Evolutionary conservation across 2,797 vertebrate genomes (phyloP).

Genomic region (Enteromius afrohamiltoni): DNA sequence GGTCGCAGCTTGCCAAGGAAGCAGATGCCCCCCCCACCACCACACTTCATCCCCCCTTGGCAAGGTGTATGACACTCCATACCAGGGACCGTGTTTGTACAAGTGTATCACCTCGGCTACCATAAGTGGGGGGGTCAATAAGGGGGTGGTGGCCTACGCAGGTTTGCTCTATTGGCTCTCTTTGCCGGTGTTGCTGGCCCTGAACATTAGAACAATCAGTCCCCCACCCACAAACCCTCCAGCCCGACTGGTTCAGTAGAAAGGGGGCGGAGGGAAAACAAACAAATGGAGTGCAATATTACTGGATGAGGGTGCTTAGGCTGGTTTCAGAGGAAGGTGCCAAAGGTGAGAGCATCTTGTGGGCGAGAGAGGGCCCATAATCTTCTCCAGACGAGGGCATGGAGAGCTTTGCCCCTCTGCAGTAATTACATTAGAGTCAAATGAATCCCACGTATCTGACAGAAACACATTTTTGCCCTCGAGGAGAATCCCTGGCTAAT

Average conservation of each 20-base stretch:
- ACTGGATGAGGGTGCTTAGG: constrained; percentile 66
- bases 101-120: constrained; percentile 74
- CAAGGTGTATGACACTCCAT: constrained; percentile 55
- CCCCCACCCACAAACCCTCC: constrained; percentile 76
- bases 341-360: constrained; percentile 84
- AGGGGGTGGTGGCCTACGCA: constrained; percentile 66
- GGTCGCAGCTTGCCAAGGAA: constrained; percentile 56
- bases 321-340: constrained; percentile 76
- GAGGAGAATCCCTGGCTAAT: constrained; percentile 83
- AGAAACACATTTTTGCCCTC: constrained; percentile 87
- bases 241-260: constrained; percentile 74
- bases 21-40: constrained; percentile 59
- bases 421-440: constrained; percentile 86
- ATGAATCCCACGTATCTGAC: constrained; percentile 84
- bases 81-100: constrained; percentile 72
- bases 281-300: constrained; percentile 65
- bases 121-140: constrained; percentile 72
- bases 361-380: constrained; percentile 81
- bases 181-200: constrained; percentile 71
- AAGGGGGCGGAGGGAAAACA: constrained; percentile 55
- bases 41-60: constrained; percentile 64
- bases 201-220: constrained; percentile 78
- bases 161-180: constrained; percentile 71
- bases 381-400: constrained; percentile 81
- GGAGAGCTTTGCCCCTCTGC: constrained; percentile 67